Conservation (phyloP, 2,888 invertebrate species). For the Epistrophe eligans region DNA sequence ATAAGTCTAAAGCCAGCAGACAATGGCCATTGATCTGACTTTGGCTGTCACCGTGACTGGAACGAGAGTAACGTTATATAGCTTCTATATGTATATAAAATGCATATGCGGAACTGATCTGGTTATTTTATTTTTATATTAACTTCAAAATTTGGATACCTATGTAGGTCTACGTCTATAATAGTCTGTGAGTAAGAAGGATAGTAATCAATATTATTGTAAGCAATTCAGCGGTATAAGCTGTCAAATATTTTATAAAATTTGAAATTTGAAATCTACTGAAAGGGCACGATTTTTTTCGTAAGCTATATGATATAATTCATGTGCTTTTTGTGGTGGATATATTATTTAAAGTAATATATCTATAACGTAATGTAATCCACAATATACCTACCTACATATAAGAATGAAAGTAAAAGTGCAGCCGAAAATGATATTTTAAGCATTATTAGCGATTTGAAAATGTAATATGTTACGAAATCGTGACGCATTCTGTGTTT, state of each 20-base stretch:
- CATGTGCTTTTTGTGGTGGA: conserved; percentile 8
- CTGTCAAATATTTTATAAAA: conserved; percentile 70
- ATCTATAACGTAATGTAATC: neutral
- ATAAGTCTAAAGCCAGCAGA: conserved; percentile 14
- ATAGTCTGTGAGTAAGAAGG: conserved; percentile 18
- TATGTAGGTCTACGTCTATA: neutral
- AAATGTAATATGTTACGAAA: conserved; percentile 29
- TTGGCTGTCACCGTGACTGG: conserved; percentile 67
- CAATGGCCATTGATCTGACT: conserved; percentile 41
- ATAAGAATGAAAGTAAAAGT: conserved; percentile 70
- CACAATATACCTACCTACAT: neutral
- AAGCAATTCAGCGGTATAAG: conserved; percentile 32
- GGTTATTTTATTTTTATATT: neutral
- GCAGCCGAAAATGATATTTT: conserved; percentile 51
- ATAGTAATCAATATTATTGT: conserved; percentile 67
- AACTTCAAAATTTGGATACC: conserved; percentile 13
- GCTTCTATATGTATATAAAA: conserved; percentile 4
- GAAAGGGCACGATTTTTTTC: conserved; percentile 68
- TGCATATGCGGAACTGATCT: conserved; percentile 69
- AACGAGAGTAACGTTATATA: conserved; percentile 36
- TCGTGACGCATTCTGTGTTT: conserved; percentile 64
- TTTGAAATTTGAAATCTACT: conserved; percentile 61
- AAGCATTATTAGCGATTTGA: conserved; percentile 44
- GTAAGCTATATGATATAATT: conserved; percentile 37
- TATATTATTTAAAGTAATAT: neutral